Evolutionary conservation across 2,797 vertebrate genomes (phyloP).

Genomic region (Neoniphon sammara): DNA sequence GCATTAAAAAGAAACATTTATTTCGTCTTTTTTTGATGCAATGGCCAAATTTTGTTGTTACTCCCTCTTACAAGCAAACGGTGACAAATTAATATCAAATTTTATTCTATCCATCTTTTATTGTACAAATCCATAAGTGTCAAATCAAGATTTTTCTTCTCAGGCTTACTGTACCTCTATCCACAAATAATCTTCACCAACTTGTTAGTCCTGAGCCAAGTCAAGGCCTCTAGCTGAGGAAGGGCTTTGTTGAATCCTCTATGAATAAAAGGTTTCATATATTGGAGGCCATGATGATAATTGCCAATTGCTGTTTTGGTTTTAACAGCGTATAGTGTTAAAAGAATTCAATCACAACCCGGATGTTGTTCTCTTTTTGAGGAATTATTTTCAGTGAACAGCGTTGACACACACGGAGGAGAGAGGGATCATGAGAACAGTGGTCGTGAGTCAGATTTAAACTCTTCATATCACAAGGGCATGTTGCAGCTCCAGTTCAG

Average conservation of each 20-base stretch:
- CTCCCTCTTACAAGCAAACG: constrained; percentile 7
- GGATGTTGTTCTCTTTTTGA: constrained; percentile 46
- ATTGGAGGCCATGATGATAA: not conserved
- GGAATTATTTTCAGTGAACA: constrained; percentile 40
- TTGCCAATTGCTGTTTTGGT: not conserved
- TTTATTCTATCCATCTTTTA: not conserved
- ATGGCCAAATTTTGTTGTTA: not conserved
- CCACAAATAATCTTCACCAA: constrained; percentile 48
- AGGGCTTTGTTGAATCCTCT: constrained; percentile 51
- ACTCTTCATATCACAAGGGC: not conserved
- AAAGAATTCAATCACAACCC: constrained; percentile 28
- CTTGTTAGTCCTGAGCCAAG: constrained; percentile 19
- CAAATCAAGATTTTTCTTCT: constrained; percentile 20
- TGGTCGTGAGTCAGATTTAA: not conserved
- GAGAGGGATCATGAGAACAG: constrained; percentile 2
- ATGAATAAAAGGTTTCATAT: not conserved
- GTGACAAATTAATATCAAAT: not conserved
- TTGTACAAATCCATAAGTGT: not conserved
- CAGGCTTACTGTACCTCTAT: constrained; percentile 37
- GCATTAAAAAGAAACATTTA: constrained; percentile 6
- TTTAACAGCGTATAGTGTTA: constrained; percentile 31
- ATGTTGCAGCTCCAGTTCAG: not conserved
- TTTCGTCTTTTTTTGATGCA: too few species aligned
- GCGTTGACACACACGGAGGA: not conserved
- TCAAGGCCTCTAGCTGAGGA: constrained; percentile 63